Base-by-base conservation (phyloP, 2,888 invertebrate species). In the Antheraea assamensis region DNA sequence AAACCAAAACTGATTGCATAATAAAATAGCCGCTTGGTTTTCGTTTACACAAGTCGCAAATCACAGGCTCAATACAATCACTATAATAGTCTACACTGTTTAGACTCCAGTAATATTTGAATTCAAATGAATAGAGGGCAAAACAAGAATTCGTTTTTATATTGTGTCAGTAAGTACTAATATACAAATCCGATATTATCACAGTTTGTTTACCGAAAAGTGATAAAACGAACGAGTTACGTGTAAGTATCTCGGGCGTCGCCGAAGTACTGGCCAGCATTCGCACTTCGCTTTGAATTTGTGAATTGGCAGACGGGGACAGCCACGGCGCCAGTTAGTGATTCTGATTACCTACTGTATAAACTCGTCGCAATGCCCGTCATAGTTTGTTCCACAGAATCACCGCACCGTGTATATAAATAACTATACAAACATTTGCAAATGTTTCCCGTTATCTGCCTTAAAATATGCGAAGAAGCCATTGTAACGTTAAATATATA, bases 241-340 rank as follows among this genome's bases (percentile, higher is more conserved):
- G 72, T 72, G 81, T 82, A 76, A 72, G 72, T 58, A 74, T 77
- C 79, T 78, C 85, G 84, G 81, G 81, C 83, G 83, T 80, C 80
- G 83, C 83, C 85, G 83, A 76, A 79, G 78, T 77, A 87, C 87
- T 86, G 80, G 77, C 52, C 66, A 10, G 1, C 13, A 21, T 24
- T 55, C 24, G 52, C 21, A 24, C 27, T 42, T 70, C 58, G 49
- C 55, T 55, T 30, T 15, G 31, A 10, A 55, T 4, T 70, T 42
- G 3, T 15, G 31, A 10, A 55, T 4, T 70, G 61, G 3, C 72
- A 31, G 42, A 19, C 72, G 15, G 42, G 17, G 42, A 19, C 64
- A 7, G 55, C 7, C 55, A n/a, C 55, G 30, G 61, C 52, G 52
- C 61, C 61, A 13, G 61, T 31, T 55, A 61, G 72, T 61, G 31